A percentile compares a stretch with the other conserved stretches of the same genome.
phyloP scores from a whole-genome alignment of 2,797 vertebrate genomes.

The Protosalanx chinensis region DNA sequence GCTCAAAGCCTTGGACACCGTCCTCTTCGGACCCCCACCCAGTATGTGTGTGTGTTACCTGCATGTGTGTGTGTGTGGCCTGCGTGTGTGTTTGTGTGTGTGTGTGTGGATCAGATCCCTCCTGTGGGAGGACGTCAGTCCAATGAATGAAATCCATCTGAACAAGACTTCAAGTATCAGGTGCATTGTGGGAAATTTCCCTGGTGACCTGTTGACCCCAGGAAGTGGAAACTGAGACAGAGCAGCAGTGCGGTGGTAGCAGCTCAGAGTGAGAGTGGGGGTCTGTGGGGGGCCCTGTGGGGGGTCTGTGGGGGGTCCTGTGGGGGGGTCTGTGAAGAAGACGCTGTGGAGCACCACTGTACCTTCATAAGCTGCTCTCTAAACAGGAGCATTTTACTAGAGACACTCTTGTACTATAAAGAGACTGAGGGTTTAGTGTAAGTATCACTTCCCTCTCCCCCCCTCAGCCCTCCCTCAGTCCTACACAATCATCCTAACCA shows the following conservation, averaged over 20 bases:
- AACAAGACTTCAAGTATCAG: no score
- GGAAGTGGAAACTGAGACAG: no score
- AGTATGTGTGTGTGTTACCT: conserved; percentile 72
- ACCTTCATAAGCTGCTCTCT: neutral
- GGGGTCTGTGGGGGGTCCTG: no score
- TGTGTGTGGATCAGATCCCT: neutral
- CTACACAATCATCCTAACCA: neutral
- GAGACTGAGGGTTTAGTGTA: neutral
- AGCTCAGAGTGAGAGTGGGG: no score
- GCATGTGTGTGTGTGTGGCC: neutral
- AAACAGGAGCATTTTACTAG: neutral
- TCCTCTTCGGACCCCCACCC: conserved; percentile 84
- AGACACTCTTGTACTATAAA: neutral
- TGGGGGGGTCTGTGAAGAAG: no score
- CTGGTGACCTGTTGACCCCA: no score
- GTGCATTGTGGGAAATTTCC: no score
- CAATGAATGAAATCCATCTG: no score
- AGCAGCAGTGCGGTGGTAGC: no score
- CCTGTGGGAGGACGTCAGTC: no score
- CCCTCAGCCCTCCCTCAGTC: neutral
- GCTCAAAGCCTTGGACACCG: conserved; percentile 88
- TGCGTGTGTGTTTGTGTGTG: neutral
- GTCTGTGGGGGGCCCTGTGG: no score
- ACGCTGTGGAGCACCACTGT: neutral
- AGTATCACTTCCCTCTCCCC: neutral